Base-by-base conservation (phyloP, 2,113 vertebrate genomes). In the Rhinogobius similis region DNA sequence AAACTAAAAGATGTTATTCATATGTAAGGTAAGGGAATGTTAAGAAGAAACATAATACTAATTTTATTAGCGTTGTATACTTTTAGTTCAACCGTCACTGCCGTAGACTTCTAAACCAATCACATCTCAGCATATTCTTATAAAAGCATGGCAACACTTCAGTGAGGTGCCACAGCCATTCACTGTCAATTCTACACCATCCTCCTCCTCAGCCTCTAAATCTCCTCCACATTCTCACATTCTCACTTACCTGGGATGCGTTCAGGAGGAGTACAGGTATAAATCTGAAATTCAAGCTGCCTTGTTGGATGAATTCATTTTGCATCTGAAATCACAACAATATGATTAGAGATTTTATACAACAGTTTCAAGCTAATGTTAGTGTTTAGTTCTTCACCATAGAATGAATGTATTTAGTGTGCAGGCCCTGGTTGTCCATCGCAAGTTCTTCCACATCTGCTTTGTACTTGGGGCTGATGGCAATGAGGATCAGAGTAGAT, bases 201-300 rank as follows among this genome's bases (percentile, higher is more conserved):
- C 29, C 29, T 29, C 29, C 29, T 29, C 29, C 5, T 2, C 29
- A 29, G 29, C 29, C 29, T 29, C 5, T 29, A 2, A 2, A 29
- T 29, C 29, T 29, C 29, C 29, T 29, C n/a, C n/a, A n/a, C n/a
- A n/a, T n/a, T n/a, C n/a, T n/a, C n/a, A n/a, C n/a, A n/a, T n/a
- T n/a, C n/a, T n/a, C n/a, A n/a, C 88, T 94, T 90, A 96, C 96
- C 95, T 94, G 93, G 48, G 78, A 94, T 67, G 95, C 93, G 65
- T 93, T 91, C 48, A 91, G 92, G 70, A 98, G 96, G 73, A 97
- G 95, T 72, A 97, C 94, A 0, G 96, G 96, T 70, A 98, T 94
- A 82, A 97, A 97, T 91, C 95, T 93, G 87, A 95, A 97, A 78
- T 98, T 98, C 91, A 98, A 92, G 78, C 96, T 96, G 86, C 96